phyloP scores from a whole-genome alignment of 2,888 invertebrate species.

The Hirtodrosophila cameraria region DNA sequence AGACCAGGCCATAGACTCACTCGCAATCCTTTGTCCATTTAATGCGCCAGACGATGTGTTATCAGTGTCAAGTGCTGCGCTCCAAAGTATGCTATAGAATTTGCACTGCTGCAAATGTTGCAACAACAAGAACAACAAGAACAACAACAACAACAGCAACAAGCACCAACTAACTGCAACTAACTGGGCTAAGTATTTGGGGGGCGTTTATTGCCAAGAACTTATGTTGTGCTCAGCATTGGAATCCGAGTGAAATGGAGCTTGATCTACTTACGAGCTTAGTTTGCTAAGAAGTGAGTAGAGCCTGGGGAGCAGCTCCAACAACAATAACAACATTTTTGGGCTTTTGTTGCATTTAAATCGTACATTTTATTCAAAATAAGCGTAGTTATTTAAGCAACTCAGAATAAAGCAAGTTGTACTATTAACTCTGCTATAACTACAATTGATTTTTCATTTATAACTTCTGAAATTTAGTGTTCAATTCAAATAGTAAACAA shows the following conservation, averaged over 20 bases:
- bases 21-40: conserved; percentile 63
- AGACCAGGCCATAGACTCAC: conserved; percentile 26
- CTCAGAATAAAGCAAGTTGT: too few relatives aligned
- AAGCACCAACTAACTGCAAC: neutral
- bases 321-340: conserved; percentile 5
- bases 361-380: conserved; percentile 3
- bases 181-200: conserved; percentile 37
- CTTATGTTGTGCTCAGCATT: conserved; percentile 8
- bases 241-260: conserved; percentile 38
- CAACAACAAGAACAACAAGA: too few relatives aligned
- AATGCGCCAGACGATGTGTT: conserved; percentile 73
- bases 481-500: too few relatives aligned
- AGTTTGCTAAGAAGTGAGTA: neutral
- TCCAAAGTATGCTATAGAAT: conserved; percentile 62
- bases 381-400: too few relatives aligned
- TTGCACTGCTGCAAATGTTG: conserved; percentile 34
- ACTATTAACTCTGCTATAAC: too few relatives aligned
- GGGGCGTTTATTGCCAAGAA: neutral
- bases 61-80: conserved; percentile 80
- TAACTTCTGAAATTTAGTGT: too few relatives aligned
- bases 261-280: conserved; percentile 47
- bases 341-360: conserved; percentile 5
- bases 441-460: too few relatives aligned
- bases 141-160: too few relatives aligned
- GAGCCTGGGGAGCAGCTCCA: too few relatives aligned